Percentiles rank a stretch among this genome's conserved stretches.
phyloP scores from a whole-genome alignment of 2,797 vertebrate species.

The Harpagifer antarcticus region DNA sequence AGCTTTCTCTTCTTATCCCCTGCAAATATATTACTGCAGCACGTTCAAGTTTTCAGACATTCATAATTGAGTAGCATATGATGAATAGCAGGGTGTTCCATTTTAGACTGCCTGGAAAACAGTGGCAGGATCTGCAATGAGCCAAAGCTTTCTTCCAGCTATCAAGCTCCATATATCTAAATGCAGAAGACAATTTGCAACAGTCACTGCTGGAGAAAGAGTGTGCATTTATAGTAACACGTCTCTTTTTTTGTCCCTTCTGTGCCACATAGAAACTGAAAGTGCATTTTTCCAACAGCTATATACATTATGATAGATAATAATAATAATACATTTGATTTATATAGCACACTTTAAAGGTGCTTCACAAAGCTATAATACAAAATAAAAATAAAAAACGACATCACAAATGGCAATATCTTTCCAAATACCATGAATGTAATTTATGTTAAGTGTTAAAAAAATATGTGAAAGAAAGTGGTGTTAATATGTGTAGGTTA shows the following conservation, averaged over 20 bases:
- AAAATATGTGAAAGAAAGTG: no score
- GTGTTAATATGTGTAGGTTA: background rate
- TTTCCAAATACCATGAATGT: background rate
- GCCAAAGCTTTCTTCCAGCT: constrained; percentile 49
- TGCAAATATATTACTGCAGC: constrained; percentile 81
- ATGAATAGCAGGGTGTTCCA: constrained; percentile 83
- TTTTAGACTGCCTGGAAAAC: constrained; percentile 76
- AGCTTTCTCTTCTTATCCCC: constrained; percentile 58
- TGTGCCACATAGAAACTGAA: background rate
- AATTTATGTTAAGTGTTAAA: background rate
- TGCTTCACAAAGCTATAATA: no score
- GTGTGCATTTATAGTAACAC: constrained; percentile 3
- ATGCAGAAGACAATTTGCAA: constrained; percentile 45
- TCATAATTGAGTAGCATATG: constrained; percentile 84
- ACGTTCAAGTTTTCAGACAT: constrained; percentile 82
- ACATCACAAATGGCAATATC: background rate
- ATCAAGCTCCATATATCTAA: constrained; percentile 56
- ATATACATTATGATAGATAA: background rate
- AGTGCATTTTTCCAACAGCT: no score
- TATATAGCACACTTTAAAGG: no score
- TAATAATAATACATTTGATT: no score
- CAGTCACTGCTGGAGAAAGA: constrained; percentile 18
- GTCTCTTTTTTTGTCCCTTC: constrained; percentile 13
- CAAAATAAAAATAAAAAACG: no score
- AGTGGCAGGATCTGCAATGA: constrained; percentile 58